phyloP scores from a whole-genome alignment of 2,797 vertebrate genomes.

The Heterohyrax brucei region DNA sequence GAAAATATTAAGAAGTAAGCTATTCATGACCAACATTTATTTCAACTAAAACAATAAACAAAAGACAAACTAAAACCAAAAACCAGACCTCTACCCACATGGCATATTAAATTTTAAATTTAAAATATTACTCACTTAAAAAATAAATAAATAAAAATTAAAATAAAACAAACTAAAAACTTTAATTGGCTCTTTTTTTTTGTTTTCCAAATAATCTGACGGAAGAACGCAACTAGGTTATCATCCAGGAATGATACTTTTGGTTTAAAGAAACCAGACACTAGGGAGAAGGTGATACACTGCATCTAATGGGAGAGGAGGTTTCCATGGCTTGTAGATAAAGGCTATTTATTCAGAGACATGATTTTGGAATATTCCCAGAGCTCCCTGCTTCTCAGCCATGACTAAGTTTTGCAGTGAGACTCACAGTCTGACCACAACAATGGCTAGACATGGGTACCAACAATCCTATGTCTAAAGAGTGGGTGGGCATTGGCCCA shows the following conservation, averaged over 20 bases:
- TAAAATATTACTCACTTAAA: slow-evolving; percentile 48
- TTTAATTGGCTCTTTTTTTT: slow-evolving; percentile 78
- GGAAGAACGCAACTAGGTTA: slow-evolving; percentile 85
- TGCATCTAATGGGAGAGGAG: neutral
- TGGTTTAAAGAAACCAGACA: slow-evolving; percentile 77
- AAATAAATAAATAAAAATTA: slow-evolving; percentile 72
- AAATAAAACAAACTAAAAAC: slow-evolving; percentile 55
- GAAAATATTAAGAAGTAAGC: neutral
- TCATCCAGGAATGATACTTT: slow-evolving; percentile 87
- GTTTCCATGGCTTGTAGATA: slow-evolving; percentile 82
- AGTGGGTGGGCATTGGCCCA: slow-evolving; percentile 54
- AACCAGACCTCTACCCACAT: neutral
- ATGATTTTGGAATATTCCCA: slow-evolving; percentile 52
- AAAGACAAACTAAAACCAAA: neutral
- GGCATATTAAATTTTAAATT: neutral
- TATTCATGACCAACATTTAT: neutral
- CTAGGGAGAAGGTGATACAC: slow-evolving; percentile 31
- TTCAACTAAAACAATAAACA: neutral
- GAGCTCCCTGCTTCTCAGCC: slow-evolving; percentile 53
- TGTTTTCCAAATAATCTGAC: slow-evolving; percentile 79
- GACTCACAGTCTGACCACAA: slow-evolving; percentile 61
- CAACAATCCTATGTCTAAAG: slow-evolving; percentile 23
- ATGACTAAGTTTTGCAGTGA: slow-evolving; percentile 64
- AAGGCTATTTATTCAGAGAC: slow-evolving; percentile 1
- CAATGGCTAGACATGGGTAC: neutral